Conservation (phyloP, 2,888 invertebrate species). For the Pseudococcus jackbeardsleyi region DNA sequence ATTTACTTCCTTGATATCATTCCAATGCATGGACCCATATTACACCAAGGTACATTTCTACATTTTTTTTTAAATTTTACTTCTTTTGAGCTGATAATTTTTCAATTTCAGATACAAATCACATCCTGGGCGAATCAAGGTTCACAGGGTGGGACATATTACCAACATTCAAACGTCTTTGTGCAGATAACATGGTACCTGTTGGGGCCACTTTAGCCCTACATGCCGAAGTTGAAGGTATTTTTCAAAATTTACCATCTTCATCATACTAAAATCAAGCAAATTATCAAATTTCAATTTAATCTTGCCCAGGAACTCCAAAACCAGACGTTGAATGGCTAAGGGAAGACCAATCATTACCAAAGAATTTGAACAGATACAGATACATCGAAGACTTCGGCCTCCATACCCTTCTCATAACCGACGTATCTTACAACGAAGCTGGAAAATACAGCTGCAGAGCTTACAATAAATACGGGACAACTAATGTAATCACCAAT, state of each 20-base stretch:
- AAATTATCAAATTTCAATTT: background rate
- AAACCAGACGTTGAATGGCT: slow-evolving; percentile 84
- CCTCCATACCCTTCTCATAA: slow-evolving; percentile 81
- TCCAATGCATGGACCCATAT: slow-evolving; percentile 44
- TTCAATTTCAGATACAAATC: background rate
- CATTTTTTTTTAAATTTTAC: background rate
- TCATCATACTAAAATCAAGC: background rate
- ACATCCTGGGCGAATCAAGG: background rate
- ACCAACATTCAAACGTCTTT: slow-evolving; percentile 69
- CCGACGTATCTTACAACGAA: slow-evolving; percentile 80
- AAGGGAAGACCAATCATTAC: slow-evolving; percentile 72
- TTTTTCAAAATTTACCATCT: slow-evolving; percentile 66
- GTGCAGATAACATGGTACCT: slow-evolving; percentile 81
- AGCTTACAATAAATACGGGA: slow-evolving; percentile 81
- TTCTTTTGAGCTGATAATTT: background rate
- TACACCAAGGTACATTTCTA: background rate
- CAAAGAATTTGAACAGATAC: slow-evolving; percentile 76
- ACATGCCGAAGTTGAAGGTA: slow-evolving; percentile 83
- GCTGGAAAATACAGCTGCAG: slow-evolving; percentile 83
- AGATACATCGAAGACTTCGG: slow-evolving; percentile 79
- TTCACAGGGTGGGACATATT: slow-evolving; percentile 8
- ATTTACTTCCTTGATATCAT: slow-evolving; percentile 45
- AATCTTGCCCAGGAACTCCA: slow-evolving; percentile 69
- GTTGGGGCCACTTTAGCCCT: slow-evolving; percentile 85
- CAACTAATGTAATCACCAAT: slow-evolving; percentile 80